Percentiles rank a stretch among this genome's conserved stretches.
phyloP scores from a whole-genome alignment of 2,113 vertebrate genomes.

The Plecotus auritus region DNA sequence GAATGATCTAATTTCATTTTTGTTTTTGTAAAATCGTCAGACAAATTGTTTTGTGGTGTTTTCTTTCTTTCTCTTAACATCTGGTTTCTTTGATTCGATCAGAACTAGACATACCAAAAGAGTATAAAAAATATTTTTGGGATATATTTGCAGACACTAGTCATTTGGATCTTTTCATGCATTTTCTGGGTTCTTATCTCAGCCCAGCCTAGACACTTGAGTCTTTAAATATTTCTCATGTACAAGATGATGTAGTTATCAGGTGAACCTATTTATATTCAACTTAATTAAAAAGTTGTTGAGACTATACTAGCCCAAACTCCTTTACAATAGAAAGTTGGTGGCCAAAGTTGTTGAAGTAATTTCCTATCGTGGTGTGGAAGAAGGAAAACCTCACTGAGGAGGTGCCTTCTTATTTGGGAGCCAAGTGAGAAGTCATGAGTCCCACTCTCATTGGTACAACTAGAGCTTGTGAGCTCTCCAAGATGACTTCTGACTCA shows the following conservation, averaged over 20 bases:
- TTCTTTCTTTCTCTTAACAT: slow-evolving; percentile 46
- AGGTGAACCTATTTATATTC: slow-evolving; percentile 13
- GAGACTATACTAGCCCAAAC: background rate
- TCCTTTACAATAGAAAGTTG: background rate
- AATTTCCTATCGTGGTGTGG: background rate
- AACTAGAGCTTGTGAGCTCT: background rate
- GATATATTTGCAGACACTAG: slow-evolving; percentile 69
- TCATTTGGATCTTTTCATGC: slow-evolving; percentile 62
- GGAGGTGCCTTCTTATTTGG: background rate
- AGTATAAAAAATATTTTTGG: slow-evolving; percentile 64
- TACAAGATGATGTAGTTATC: slow-evolving; percentile 6
- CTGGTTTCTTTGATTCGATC: slow-evolving; percentile 62
- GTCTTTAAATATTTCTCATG: slow-evolving; percentile 42
- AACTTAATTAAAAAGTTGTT: background rate
- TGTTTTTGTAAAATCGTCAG: slow-evolving; percentile 71
- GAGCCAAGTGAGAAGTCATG: background rate
- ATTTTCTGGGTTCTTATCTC: slow-evolving; percentile 66
- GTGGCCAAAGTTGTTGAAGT: background rate
- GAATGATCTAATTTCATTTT: slow-evolving; percentile 72
- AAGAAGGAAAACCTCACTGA: background rate
- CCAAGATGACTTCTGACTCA: background rate
- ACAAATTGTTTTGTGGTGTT: slow-evolving; percentile 58
- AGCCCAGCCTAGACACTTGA: slow-evolving; percentile 23
- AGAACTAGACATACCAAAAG: slow-evolving; percentile 71
- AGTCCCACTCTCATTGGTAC: background rate